Evolutionary conservation across 2,113 vertebrate genomes (phyloP).

Genomic region (Charina bottae): DNA sequence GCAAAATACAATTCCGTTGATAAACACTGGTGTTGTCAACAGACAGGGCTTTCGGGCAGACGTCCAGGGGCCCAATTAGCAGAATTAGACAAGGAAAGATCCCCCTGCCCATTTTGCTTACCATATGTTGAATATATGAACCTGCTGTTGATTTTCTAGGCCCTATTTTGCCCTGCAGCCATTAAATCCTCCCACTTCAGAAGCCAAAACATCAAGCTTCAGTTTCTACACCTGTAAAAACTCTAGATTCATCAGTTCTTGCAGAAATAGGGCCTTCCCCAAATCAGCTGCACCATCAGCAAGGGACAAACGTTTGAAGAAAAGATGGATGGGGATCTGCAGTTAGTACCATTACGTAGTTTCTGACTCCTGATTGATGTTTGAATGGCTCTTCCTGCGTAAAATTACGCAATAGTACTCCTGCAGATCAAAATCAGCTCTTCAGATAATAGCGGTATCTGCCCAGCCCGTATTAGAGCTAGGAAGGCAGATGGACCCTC

Average conservation of each 20-base stretch:
- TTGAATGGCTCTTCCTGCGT: not conserved
- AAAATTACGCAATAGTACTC: not conserved
- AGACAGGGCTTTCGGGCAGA: constrained; percentile 1
- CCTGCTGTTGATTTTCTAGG: not conserved
- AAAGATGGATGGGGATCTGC: not conserved
- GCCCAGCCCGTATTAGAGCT: not conserved
- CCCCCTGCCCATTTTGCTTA: not conserved
- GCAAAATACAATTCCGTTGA: not conserved
- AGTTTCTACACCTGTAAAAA: not conserved
- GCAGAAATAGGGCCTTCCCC: not conserved
- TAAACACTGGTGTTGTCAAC: not conserved
- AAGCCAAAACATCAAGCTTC: not conserved
- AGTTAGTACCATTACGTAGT: not conserved
- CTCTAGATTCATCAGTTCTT: not conserved
- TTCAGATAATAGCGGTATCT: not conserved
- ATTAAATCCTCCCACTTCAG: not conserved
- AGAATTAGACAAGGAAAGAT: not conserved
- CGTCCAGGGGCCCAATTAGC: not conserved
- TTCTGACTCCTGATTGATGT: not conserved
- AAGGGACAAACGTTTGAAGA: not conserved
- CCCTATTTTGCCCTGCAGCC: not conserved
- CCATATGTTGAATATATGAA: not conserved
- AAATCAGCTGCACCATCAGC: not conserved
- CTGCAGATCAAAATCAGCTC: not conserved
- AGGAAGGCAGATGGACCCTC: not conserved